These are phyloP conservation scores for Karalla daura DNA, from an alignment of 2,797 vertebrate species.

Conservation along the genomic window DNA sequence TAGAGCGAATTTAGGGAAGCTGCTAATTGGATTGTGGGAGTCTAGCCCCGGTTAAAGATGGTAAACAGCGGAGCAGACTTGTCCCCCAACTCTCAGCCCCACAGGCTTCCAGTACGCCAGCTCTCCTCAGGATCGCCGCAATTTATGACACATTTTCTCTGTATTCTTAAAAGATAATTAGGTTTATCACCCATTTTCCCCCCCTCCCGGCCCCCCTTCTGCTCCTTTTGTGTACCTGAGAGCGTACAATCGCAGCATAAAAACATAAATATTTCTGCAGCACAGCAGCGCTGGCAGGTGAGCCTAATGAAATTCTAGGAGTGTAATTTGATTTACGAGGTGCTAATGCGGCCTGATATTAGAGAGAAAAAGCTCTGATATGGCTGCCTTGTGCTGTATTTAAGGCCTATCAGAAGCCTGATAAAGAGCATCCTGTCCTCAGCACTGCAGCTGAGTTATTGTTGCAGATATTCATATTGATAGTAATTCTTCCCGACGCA, in stretches of 20 bases:
- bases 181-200: constrained; percentile 71
- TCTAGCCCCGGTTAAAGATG: constrained; percentile 74
- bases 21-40: constrained; percentile 76
- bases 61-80: constrained; percentile 67
- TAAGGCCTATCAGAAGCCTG: constrained; percentile 82
- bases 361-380: constrained; percentile 83
- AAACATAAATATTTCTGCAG: constrained; percentile 85
- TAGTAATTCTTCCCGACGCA: constrained; percentile 84
- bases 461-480: constrained; percentile 83
- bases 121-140: constrained; percentile 70
- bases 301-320: constrained; percentile 85
- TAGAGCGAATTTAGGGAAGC: constrained; percentile 70
- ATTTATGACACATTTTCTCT: constrained; percentile 78
- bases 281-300: constrained; percentile 81
- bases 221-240: constrained; percentile 78
- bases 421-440: constrained; percentile 83
- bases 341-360: constrained; percentile 85
- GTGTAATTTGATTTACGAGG: constrained; percentile 87
- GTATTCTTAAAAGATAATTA: constrained; percentile 84
- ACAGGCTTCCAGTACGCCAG: constrained; percentile 64
- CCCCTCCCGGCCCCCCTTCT: constrained; percentile 23
- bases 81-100: constrained; percentile 67
- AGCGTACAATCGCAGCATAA: constrained; percentile 73
- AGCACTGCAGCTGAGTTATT: constrained; percentile 81
- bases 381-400: constrained; percentile 82